Evolutionary conservation across 2,113 vertebrate species (phyloP), one percentile per base, ranked within the genome.

Genomic region (Silurus asotus): DNA sequence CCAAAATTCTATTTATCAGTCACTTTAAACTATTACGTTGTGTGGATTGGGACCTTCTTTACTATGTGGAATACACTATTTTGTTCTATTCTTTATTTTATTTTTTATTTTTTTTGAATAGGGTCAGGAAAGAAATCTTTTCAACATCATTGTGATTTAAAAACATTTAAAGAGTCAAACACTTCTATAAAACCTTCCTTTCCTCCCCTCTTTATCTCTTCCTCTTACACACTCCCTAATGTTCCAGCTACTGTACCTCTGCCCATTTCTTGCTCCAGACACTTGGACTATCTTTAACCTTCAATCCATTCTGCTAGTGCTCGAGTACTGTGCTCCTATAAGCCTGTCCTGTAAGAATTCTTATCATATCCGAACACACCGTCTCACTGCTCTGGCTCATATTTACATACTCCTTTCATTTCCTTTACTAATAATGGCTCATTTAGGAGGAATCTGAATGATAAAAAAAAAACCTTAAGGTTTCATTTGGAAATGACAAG

Each of bases 401-500:
- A 62, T 85, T 82, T 82, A 53, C 53, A 82, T 49, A 69, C 28
- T 49, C 62, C 81, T 53, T 78, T 45, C 37, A 23, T 67, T 76
- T 70, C 14, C 74, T 76, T 55, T 76, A 82, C 64, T 75, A 81
- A 67, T 53, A 49, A 78, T 19, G n/a, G 28, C 81, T 84, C 55
- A 74, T 69, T 61, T 81, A 62, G 15, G 51, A 69, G 20, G 28
- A 59, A 81, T 70, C 17, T 58, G 78, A 70, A 72, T 62, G 65
- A 81, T 81, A 25, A 37, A 25, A 67, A 61, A 8, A 5, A 81
- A 67, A 88, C 62, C 56, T 65, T 75, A 28, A 88, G 25, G 56
- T 15, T 67, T 25, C 55, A 48, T 87, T 70, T 55, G 67, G 55
- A 87, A 72, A 56, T 13, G 58, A 56, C 80, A 84, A 84, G 53